Evolutionary conservation across 2,113 vertebrate genomes (phyloP).

Genomic region (Talpa occidentalis): DNA sequence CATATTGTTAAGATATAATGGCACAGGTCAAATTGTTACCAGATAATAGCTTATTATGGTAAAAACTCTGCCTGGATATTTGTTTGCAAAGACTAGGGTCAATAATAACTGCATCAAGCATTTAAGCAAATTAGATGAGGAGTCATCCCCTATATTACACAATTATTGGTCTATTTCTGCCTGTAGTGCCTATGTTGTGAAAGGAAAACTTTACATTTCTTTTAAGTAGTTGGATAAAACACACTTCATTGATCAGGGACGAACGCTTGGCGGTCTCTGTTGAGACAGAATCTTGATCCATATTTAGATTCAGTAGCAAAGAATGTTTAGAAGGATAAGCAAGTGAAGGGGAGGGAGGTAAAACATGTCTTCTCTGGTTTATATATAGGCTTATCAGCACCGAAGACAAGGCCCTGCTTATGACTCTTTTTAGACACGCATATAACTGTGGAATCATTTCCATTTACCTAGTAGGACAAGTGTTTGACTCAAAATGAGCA

Average conservation of each 20-base stretch:
- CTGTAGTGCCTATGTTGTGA: slow-evolving; percentile 13
- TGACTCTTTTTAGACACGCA: neutral
- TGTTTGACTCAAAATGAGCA: neutral
- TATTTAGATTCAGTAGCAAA: neutral
- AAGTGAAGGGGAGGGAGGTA: neutral
- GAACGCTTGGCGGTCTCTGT: neutral
- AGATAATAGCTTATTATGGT: neutral
- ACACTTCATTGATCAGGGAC: neutral
- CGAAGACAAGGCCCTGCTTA: neutral
- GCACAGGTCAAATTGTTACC: slow-evolving; percentile 52
- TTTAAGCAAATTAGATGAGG: slow-evolving; percentile 36
- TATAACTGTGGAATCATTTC: neutral
- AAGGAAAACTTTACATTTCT: neutral
- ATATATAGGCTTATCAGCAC: neutral
- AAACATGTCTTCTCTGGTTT: neutral
- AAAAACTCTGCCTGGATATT: slow-evolving; percentile 1
- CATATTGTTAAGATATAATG: neutral
- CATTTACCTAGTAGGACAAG: neutral
- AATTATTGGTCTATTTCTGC: neutral
- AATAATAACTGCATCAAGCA: neutral
- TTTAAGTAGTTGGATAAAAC: neutral
- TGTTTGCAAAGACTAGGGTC: slow-evolving; percentile 1
- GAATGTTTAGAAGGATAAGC: neutral
- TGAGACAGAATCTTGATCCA: neutral
- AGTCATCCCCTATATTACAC: neutral